A percentile compares a stretch with the other conserved stretches of the same genome.
Conservation (phyloP, 2,797 vertebrate species). For the Sternarchorhynchus goeldii region DNA sequence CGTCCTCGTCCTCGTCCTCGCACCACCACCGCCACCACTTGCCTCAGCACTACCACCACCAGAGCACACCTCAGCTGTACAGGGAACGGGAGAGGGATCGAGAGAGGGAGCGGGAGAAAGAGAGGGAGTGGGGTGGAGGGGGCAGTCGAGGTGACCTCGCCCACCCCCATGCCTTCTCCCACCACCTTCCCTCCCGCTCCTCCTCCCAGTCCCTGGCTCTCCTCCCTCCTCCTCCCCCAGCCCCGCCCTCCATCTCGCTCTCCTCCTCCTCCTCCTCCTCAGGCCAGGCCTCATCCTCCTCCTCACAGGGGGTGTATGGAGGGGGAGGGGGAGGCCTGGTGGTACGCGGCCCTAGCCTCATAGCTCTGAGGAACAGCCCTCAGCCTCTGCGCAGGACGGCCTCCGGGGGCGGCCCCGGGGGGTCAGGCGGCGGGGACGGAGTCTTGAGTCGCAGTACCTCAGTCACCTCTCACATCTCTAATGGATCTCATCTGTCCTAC, state of each 20-base stretch:
- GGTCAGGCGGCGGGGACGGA: slow-evolving; percentile 74
- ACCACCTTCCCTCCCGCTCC: slow-evolving; percentile 80
- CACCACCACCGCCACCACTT: slow-evolving; percentile 82
- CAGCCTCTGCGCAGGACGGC: slow-evolving; percentile 88
- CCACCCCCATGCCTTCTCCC: slow-evolving; percentile 78
- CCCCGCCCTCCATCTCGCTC: slow-evolving; percentile 78
- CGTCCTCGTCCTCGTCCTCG: slow-evolving; percentile 76
- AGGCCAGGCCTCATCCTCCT: slow-evolving; percentile 59
- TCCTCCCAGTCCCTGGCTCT: slow-evolving; percentile 81
- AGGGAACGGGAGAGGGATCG: slow-evolving; percentile 72
- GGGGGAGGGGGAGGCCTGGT: slow-evolving; percentile 67
- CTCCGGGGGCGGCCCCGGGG: slow-evolving; percentile 81
- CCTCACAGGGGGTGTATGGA: slow-evolving; percentile 72
- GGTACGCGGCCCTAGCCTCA: slow-evolving; percentile 76
- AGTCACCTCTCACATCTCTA: slow-evolving; percentile 91
- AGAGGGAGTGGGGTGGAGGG: slow-evolving; percentile 73
- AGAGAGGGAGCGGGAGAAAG: slow-evolving; percentile 59
- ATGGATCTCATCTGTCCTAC: slow-evolving; percentile 89
- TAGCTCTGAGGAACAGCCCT: slow-evolving; percentile 88
- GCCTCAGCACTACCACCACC: slow-evolving; percentile 80
- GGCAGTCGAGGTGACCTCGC: slow-evolving; percentile 71
- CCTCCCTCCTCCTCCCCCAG: slow-evolving; percentile 75
- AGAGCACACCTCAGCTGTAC: slow-evolving; percentile 72
- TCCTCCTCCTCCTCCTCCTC: slow-evolving; percentile 71
- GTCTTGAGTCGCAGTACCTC: slow-evolving; percentile 88